Percentiles rank a stretch among this genome's conserved stretches.
Conservation (phyloP, 2,888 invertebrate species). For the Parthenolecanium corni region DNA sequence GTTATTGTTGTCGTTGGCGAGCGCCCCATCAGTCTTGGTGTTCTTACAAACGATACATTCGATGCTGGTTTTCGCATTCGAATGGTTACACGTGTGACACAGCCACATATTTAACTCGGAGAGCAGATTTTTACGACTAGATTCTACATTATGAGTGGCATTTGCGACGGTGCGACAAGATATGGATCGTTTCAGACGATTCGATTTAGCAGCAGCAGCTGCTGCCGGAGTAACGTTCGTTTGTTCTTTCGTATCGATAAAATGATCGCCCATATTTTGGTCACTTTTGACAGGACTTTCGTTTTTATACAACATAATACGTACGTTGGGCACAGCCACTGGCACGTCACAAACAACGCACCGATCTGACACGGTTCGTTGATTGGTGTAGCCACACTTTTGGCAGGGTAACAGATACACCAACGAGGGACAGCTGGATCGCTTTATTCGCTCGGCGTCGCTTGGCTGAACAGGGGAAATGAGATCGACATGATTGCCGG, state of each 20-base stretch:
- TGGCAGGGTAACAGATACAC: background rate
- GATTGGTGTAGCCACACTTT: background rate
- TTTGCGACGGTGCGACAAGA: background rate
- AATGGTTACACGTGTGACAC: constrained; percentile 68
- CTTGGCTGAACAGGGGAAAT: background rate
- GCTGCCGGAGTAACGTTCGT: no score
- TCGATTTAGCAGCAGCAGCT: background rate
- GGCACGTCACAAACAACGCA: background rate
- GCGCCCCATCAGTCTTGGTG: constrained; percentile 37
- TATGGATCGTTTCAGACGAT: background rate
- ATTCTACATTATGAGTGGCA: background rate
- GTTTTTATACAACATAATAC: constrained; percentile 12
- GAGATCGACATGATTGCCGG: background rate
- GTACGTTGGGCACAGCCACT: background rate
- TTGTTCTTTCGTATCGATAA: no score
- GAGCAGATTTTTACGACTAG: constrained; percentile 7
- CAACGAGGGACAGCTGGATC: constrained; percentile 4
- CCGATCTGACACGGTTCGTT: background rate
- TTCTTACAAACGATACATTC: constrained; percentile 67
- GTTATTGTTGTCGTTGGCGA: constrained; percentile 1
- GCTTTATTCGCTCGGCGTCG: background rate
- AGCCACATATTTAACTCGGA: constrained; percentile 44
- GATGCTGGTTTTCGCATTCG: constrained; percentile 51
- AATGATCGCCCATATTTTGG: no score
- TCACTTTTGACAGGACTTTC: background rate